These are phyloP conservation scores for Brienomyrus longianalis DNA, from an alignment of 2,113 vertebrate genomes.

Conservation along the genomic window DNA sequence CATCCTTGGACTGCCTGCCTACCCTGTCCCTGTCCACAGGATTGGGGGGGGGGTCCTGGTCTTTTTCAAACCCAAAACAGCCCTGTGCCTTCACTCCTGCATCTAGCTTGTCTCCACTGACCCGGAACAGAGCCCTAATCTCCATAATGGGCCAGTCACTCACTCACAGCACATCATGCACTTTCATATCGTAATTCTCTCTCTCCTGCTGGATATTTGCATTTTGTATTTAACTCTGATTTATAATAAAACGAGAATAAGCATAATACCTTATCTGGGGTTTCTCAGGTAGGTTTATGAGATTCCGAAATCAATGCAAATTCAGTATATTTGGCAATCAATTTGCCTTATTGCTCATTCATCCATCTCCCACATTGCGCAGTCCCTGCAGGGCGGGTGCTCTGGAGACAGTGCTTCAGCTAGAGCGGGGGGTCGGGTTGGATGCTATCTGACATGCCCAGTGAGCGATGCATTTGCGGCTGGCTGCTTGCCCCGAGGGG, in stretches of 20 bases:
- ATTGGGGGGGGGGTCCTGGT: neutral
- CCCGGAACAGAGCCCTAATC: neutral
- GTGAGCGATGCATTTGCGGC: neutral
- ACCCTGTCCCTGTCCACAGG: neutral
- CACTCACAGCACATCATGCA: neutral
- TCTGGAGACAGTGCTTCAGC: neutral
- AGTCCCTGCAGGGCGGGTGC: no score
- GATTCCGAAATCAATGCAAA: conserved; percentile 39
- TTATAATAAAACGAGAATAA: neutral
- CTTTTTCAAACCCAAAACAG: neutral
- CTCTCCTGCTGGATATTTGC: neutral
- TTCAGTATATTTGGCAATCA: conserved; percentile 31
- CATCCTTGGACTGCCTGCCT: neutral
- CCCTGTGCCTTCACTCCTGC: neutral
- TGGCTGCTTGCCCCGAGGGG: neutral
- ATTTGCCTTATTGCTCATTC: conserved; percentile 44
- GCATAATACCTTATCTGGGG: conserved; percentile 19
- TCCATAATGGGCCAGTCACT: neutral
- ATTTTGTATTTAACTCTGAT: neutral
- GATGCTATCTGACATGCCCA: neutral
- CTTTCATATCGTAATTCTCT: neutral
- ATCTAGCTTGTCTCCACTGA: neutral
- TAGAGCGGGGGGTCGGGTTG: neutral
- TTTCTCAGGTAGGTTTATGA: conserved; percentile 56
- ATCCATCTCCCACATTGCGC: neutral